Base-by-base conservation (phyloP, 2,113 vertebrate species). In the Clarias gariepinus region DNA sequence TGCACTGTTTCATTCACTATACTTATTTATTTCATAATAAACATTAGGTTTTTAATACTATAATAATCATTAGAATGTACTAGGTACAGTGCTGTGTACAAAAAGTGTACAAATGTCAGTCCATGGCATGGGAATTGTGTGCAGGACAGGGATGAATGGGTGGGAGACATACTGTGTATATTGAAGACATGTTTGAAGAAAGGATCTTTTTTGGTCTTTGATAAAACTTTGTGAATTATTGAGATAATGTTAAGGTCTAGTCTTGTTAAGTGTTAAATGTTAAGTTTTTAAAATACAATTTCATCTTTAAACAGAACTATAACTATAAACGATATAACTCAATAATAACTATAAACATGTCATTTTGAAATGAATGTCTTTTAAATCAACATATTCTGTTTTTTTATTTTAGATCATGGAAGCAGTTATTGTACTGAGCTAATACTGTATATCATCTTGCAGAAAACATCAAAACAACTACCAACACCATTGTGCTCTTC, bases 401-500 rank as follows among this genome's bases (percentile, higher is more conserved):
- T 52, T 79, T 41, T 25, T n/a, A n/a, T n/a, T 3, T 64, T 21
- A 9, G 52, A 15, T 78, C 28, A 36, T 81, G 25, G 60, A 69
- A 57, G 64, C 33, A 73, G 33, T 41, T 18, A 73, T 19, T 71
- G 16, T 30, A 80, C 88, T 81, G 23, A 68, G 21, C 77, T 84
- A 53, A 80, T 84, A 81, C 84, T 19, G 1, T 79, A 18, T 23
- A 18, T 93, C 90, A 91, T 89, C 86, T 92, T 87, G 87, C 87
- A 88, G 61, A 78, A 76, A 36, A 89, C 85, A 90, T 91, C 88
- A 47, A 47, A 47, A 47, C 47, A 47, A n/a, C 89, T 87, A 82
- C 61, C 82, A 82, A 82, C 88, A 89, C 82, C 92, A 92, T 92
- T 88, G 86, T 90, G 88, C 86, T 76, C n/a, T n/a, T n/a, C 89